These are phyloP conservation scores for Zonotrichia albicollis DNA, from an alignment of 2,797 vertebrate species.

Conservation along the genomic window DNA sequence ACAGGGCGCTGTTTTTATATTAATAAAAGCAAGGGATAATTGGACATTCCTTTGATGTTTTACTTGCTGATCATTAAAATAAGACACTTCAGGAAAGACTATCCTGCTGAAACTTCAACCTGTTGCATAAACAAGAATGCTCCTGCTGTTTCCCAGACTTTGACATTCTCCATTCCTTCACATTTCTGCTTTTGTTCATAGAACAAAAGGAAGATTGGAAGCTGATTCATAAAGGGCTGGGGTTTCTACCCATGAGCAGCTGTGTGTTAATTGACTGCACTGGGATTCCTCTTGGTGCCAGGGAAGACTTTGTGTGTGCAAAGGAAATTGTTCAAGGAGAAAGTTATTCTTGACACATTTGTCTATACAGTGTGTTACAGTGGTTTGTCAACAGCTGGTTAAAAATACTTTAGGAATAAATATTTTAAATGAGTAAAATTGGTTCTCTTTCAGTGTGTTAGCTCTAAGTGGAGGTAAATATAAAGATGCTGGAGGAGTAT, in stretches of 20 bases:
- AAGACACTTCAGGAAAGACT: background rate
- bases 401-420: background rate
- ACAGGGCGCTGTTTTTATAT: background rate
- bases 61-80: background rate
- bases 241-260: background rate
- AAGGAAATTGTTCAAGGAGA: background rate
- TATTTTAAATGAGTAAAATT: background rate
- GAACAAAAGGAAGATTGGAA: background rate
- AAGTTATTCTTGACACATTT: background rate
- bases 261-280: conserved; percentile 28
- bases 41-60: background rate
- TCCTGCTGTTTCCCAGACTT: background rate
- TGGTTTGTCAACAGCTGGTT: background rate
- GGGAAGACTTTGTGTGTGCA: background rate
- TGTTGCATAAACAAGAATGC: background rate
- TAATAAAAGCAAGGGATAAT: background rate
- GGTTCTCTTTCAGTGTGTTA: background rate
- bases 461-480: background rate
- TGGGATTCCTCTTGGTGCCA: conserved; percentile 3
- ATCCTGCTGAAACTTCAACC: background rate
- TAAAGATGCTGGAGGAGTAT: background rate
- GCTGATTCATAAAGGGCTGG: background rate
- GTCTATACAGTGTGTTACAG: background rate
- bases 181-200: background rate
- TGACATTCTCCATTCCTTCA: background rate